Percentiles rank a stretch among this genome's conserved stretches.
phyloP scores from a whole-genome alignment of 1,140 invertebrate species.

The Gonatopus flavifemur region DNA sequence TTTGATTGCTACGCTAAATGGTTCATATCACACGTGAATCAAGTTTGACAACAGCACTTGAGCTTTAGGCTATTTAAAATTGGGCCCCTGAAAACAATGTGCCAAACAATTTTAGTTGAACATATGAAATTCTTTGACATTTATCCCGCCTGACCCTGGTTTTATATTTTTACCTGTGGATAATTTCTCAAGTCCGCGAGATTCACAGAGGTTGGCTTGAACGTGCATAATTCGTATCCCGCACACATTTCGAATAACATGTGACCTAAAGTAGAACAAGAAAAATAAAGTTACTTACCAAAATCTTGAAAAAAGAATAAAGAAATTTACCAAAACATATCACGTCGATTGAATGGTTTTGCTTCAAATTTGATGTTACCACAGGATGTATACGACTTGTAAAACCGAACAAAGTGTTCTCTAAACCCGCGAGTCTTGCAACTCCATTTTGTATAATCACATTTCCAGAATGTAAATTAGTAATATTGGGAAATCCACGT shows the following conservation, averaged over 20 bases:
- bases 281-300: too few relatives aligned
- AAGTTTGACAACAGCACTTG: too few relatives aligned
- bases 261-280: constrained; percentile 61
- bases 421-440: constrained; percentile 77
- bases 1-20: too few relatives aligned
- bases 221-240: constrained; percentile 75
- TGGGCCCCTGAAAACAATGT: too few relatives aligned
- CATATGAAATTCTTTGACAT: too few relatives aligned
- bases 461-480: constrained; percentile 87
- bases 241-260: constrained; percentile 90
- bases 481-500: constrained; percentile 82
- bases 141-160: too few relatives aligned
- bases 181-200: constrained; percentile 73
- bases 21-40: too few relatives aligned
- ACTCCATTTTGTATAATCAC: constrained; percentile 89
- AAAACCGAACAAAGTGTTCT: constrained; percentile 81
- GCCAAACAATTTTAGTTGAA: too few relatives aligned
- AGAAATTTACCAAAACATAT: constrained; percentile 70
- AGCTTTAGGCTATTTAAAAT: too few relatives aligned
- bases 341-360: constrained; percentile 66
- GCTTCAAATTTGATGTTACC: constrained; percentile 58
- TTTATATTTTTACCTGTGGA: constrained; percentile 68
- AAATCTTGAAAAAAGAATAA: constrained; percentile 3
- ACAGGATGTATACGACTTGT: constrained; percentile 67
- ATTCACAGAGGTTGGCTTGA: constrained; percentile 71